Evolutionary conservation across 1,140 invertebrate species (phyloP).

Genomic region (Dreissena rostriformis): DNA sequence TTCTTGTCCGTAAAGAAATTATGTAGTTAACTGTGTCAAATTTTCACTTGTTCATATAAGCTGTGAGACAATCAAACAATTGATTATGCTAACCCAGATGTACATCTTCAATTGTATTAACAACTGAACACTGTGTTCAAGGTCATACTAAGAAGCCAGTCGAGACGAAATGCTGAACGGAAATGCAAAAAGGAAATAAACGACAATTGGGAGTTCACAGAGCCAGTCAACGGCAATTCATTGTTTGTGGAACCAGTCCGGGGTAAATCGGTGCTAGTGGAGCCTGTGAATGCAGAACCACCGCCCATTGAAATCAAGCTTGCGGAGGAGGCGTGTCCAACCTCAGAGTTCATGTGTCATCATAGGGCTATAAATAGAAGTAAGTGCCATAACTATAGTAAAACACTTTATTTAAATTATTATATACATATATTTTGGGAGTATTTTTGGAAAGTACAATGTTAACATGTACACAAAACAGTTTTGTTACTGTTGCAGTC

Average conservation of each 20-base stretch:
- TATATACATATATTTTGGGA: no score
- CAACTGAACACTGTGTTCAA: not conserved
- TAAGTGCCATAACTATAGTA: no score
- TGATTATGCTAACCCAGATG: no score
- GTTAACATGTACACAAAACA: no score
- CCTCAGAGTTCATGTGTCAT: conserved; percentile 37
- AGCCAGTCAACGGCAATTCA: not conserved
- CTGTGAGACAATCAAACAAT: no score
- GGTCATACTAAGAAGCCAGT: conserved; percentile 19
- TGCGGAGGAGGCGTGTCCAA: conserved; percentile 17
- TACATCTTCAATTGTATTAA: no score
- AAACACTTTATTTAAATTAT: no score
- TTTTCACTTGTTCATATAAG: no score
- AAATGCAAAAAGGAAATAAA: not conserved
- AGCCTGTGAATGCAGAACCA: not conserved
- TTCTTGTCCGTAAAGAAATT: no score
- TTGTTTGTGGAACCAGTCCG: not conserved
- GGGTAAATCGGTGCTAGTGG: not conserved
- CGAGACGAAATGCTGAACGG: conserved; percentile 6
- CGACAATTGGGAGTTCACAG: not conserved
- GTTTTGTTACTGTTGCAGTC: no score
- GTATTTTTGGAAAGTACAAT: no score
- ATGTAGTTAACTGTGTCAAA: no score
- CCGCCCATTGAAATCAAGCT: conserved; percentile 14
- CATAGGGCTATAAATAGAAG: not conserved